Evolutionary conservation across 2,888 invertebrate genomes (phyloP).

Genomic region (Sarcophaga subvicina): DNA sequence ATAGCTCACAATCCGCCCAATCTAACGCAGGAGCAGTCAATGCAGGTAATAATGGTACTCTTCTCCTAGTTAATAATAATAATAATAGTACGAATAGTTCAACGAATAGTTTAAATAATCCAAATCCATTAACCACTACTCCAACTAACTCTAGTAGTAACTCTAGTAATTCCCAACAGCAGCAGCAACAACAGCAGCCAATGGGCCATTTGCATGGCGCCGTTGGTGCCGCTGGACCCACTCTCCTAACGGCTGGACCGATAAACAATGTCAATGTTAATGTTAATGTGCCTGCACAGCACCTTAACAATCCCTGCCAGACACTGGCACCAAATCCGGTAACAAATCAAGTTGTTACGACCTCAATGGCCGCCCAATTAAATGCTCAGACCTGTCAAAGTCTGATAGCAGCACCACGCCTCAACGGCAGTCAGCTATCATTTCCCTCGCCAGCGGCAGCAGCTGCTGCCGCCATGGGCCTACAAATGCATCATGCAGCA

Average conservation of each 20-base stretch:
- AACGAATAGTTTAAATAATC: slow-evolving; percentile 78
- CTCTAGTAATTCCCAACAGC: slow-evolving; percentile 69
- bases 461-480: slow-evolving; percentile 82
- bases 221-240: slow-evolving; percentile 66
- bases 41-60: slow-evolving; percentile 82
- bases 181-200: slow-evolving; percentile 62
- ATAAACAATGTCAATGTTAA: slow-evolving; percentile 56
- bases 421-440: slow-evolving; percentile 83
- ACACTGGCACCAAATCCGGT: slow-evolving; percentile 54
- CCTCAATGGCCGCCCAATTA: slow-evolving; percentile 74
- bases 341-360: slow-evolving; percentile 60
- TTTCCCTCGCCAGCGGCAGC: slow-evolving; percentile 81
- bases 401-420: slow-evolving; percentile 84
- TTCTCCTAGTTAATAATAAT: slow-evolving; percentile 80
- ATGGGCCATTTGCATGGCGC: slow-evolving; percentile 69
- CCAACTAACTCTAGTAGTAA: slow-evolving; percentile 66
- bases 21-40: slow-evolving; percentile 69
- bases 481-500: slow-evolving; percentile 82
- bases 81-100: slow-evolving; percentile 72
- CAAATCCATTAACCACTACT: slow-evolving; percentile 48
- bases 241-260: slow-evolving; percentile 66
- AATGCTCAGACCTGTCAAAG: slow-evolving; percentile 76
- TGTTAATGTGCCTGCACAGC: slow-evolving; percentile 72
- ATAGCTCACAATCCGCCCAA: slow-evolving; percentile 67
- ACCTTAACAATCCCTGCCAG: slow-evolving; percentile 70